Conservation (phyloP, 2,113 vertebrate genomes). For the Butorides virescens region DNA sequence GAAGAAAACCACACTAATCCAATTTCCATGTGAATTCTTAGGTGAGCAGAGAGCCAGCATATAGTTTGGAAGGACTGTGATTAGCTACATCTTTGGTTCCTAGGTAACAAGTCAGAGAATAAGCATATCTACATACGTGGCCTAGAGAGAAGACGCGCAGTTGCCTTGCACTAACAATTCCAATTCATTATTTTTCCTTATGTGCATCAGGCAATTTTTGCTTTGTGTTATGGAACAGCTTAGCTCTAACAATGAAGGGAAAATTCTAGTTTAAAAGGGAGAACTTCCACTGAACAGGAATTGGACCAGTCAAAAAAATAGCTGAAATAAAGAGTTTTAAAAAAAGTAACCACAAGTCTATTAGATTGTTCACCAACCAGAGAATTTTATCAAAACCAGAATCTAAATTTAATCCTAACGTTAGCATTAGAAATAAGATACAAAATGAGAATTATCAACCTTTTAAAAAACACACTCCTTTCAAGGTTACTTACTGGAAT, state of each 20-base stretch:
- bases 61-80: background rate
- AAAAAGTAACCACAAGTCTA: background rate
- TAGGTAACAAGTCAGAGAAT: background rate
- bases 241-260: background rate
- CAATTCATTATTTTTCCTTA: background rate
- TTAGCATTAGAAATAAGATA: background rate
- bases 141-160: background rate
- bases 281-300: background rate
- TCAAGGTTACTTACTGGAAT: conserved; percentile 71
- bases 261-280: background rate
- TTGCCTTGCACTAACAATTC: background rate
- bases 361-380: background rate
- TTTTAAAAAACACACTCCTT: background rate
- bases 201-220: background rate
- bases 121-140: background rate
- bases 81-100: background rate
- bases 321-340: background rate
- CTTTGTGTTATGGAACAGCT: background rate
- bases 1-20: background rate
- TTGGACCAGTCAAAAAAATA: background rate
- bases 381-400: background rate
- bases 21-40: background rate
- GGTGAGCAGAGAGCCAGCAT: background rate
- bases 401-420: background rate
- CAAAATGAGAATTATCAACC: background rate